These are phyloP conservation scores for Phyllopteryx taeniolatus DNA, from an alignment of 2,113 vertebrate species.

Conservation along the genomic window DNA sequence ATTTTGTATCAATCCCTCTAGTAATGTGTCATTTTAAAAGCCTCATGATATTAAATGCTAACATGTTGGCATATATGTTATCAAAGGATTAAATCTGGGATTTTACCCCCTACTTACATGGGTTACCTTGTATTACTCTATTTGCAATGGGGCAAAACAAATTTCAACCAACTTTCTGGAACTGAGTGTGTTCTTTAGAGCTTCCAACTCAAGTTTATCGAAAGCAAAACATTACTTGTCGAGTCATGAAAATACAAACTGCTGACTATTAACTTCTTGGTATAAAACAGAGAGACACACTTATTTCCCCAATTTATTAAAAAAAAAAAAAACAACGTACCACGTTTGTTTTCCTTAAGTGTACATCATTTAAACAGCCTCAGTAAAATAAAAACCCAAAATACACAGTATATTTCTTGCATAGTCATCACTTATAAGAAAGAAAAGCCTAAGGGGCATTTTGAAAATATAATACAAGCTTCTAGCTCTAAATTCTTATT, in stretches of 20 bases:
- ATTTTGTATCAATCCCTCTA: too few species aligned
- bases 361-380: conserved; percentile 69
- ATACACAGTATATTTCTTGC: conserved; percentile 79
- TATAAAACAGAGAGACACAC: conserved; percentile 32
- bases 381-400: conserved; percentile 73
- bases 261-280: background rate
- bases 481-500: background rate
- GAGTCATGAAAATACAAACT: background rate
- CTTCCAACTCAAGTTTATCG: background rate
- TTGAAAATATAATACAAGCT: conserved; percentile 21
- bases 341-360: conserved; percentile 63
- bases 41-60: too few species aligned
- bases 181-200: background rate
- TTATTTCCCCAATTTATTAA: conserved; percentile 68
- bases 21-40: too few species aligned
- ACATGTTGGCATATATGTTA: too few species aligned
- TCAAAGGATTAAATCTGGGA: too few species aligned
- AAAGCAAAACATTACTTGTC: background rate
- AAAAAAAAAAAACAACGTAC: conserved; percentile 67
- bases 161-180: background rate
- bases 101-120: too few species aligned
- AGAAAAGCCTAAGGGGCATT: conserved; percentile 28
- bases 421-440: conserved; percentile 59
- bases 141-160: too few species aligned
- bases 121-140: background rate